Evolutionary conservation across 1,140 invertebrate species (phyloP).

Genomic region (Eurosta solidaginis): DNA sequence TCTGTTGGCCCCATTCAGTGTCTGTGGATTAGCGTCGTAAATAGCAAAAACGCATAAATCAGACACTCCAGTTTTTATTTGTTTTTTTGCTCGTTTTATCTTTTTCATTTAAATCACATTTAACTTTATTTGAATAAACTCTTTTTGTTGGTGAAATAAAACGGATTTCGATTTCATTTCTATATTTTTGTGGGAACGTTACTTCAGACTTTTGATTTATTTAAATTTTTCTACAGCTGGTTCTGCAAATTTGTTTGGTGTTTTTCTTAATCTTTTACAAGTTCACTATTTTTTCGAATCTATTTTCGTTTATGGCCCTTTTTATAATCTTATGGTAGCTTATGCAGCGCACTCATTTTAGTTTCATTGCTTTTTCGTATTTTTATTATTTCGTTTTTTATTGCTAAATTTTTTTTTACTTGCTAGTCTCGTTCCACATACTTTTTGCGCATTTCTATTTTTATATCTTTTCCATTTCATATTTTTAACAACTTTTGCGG

Average conservation of each 20-base stretch:
- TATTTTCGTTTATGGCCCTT: neutral
- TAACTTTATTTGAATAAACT: neutral
- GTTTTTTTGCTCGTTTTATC: neutral
- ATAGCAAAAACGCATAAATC: conserved; percentile 25
- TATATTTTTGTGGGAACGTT: neutral
- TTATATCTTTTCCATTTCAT: neutral
- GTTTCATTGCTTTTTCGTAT: neutral
- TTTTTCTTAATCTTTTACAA: neutral
- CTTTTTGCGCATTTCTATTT: conserved; percentile 9
- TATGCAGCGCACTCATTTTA: neutral
- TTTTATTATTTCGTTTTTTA: neutral
- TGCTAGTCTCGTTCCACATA: neutral
- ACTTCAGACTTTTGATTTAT: neutral
- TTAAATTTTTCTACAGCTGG: neutral
- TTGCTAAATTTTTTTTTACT: neutral
- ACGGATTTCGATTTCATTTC: conserved; percentile 24
- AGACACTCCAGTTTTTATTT: neutral
- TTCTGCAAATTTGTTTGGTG: neutral
- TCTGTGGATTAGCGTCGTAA: conserved; percentile 16
- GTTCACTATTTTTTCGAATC: neutral
- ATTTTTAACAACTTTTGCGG: neutral
- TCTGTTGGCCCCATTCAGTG: neutral
- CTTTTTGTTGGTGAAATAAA: neutral
- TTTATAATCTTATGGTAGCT: neutral
- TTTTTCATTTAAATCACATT: conserved; percentile 3